Base-by-base conservation (phyloP, 2,888 invertebrate species). In the Pyrrhia umbra region DNA sequence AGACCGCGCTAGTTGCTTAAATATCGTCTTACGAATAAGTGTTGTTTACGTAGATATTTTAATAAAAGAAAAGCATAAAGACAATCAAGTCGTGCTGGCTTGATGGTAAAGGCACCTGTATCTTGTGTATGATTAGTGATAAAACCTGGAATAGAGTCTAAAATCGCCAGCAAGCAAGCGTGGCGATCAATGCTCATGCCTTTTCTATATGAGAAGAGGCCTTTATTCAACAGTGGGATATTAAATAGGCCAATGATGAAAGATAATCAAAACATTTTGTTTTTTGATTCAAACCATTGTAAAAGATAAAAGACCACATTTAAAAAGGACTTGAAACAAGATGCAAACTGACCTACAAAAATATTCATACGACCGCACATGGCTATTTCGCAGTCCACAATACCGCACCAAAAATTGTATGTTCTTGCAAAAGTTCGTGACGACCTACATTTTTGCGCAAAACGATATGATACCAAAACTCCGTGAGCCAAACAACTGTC, bases 301-400 rank as follows among this genome's bases (percentile, higher is more conserved):
- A 15, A 39, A 20, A 56, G 10, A 27, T 30, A 40, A 58, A 30
- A 25, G 1, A 8, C 1, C 20, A 2, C n/a, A 2, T 9, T 27
- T 40, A 18, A 57, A 20, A 20, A 66, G 46, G 34, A 16, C 55
- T 56, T 47, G 15, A 46, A 49, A 49, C 25, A 59, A 59, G 9
- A 43, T 23, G 43, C 34, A 54, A 50, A 50, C 40, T 63, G 37
- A 47, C 37, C 47, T 25, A 34, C 51, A 67, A 69, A 80, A 59
- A 42, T 72, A 72, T 72, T 68, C 61, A 77, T 71, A 56, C 37
- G 45, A 6, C 20, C 56, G 21, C 60, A 60, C 27, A 59, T 59
- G 47, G 57, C 21, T n/a, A 23, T 59, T 68, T 51, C 13, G 25
- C 50, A 40, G 60, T 40, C 40, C 42, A 75, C 46, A 42, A 59